phyloP scores from a whole-genome alignment of 2,888 invertebrate species.

The Steinernema carpocapsae region DNA sequence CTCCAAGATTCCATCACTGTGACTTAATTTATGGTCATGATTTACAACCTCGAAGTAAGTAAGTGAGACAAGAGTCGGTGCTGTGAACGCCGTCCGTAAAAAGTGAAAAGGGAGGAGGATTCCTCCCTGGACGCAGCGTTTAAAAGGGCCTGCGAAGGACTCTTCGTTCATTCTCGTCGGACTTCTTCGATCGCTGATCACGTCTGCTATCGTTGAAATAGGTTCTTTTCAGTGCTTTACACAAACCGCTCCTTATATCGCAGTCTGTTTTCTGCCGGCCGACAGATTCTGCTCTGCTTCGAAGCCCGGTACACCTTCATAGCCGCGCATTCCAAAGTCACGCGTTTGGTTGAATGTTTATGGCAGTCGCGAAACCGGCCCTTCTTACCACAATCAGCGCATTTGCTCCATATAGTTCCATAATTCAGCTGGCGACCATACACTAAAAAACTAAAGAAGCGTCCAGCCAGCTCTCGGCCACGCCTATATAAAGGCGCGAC shows the following conservation, averaged over 20 bases:
- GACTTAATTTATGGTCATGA: background rate
- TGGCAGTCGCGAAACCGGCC: constrained; percentile 21
- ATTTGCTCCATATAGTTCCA: background rate
- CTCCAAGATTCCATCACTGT: background rate
- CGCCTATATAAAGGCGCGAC: constrained; percentile 24
- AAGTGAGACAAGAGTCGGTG: background rate
- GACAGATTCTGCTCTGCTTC: background rate
- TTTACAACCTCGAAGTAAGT: background rate
- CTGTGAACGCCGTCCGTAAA: background rate
- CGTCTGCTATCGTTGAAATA: constrained; percentile 10
- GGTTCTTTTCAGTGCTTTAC: constrained; percentile 12
- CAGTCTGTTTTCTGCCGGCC: background rate
- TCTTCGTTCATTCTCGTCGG: background rate
- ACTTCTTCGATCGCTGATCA: constrained; percentile 26
- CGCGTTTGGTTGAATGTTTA: constrained; percentile 22
- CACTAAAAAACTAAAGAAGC: constrained; percentile 20
- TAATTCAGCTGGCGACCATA: constrained; percentile 8
- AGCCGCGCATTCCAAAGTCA: constrained; percentile 16
- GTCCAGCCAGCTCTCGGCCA: background rate
- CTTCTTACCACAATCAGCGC: background rate
- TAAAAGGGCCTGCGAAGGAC: background rate
- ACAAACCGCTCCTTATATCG: background rate
- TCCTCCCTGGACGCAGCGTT: background rate
- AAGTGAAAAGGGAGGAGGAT: background rate
- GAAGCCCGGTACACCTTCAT: background rate